Evolutionary conservation across 1,140 invertebrate genomes (phyloP).

Genomic region (Aphis gossypii): DNA sequence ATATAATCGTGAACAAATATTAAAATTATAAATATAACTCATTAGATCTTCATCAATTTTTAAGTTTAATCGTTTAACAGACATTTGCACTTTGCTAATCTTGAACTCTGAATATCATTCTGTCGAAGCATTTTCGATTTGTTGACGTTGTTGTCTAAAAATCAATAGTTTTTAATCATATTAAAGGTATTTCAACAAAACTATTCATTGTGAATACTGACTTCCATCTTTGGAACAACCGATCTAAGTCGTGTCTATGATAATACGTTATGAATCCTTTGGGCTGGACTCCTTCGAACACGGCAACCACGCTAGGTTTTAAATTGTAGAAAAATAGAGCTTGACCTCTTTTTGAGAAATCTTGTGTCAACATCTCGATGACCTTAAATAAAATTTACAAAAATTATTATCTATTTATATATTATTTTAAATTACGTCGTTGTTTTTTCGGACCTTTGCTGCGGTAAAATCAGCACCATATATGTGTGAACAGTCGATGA

Average conservation of each 20-base stretch:
- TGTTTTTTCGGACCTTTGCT: conserved; percentile 71
- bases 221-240: conserved; percentile 65
- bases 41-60: background rate
- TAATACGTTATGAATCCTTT: conserved; percentile 79
- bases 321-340: conserved; percentile 81
- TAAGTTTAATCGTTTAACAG: background rate
- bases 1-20: background rate
- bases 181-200: background rate
- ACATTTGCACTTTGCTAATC: background rate
- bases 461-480: conserved; percentile 85
- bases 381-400: conserved; percentile 60
- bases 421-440: background rate
- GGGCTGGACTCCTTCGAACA: conserved; percentile 78
- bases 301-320: conserved; percentile 78
- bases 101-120: background rate
- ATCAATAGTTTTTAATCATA: background rate
- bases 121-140: background rate
- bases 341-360: conserved; percentile 76
- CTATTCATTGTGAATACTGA: background rate
- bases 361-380: conserved; percentile 67
- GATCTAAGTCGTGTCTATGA: conserved; percentile 75
- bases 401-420: background rate
- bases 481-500: conserved; percentile 83
- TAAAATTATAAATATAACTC: background rate
- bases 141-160: conserved; percentile 12